Base-by-base conservation (phyloP, 2,797 vertebrate species). In the Ctenopoma kingsleyae region DNA sequence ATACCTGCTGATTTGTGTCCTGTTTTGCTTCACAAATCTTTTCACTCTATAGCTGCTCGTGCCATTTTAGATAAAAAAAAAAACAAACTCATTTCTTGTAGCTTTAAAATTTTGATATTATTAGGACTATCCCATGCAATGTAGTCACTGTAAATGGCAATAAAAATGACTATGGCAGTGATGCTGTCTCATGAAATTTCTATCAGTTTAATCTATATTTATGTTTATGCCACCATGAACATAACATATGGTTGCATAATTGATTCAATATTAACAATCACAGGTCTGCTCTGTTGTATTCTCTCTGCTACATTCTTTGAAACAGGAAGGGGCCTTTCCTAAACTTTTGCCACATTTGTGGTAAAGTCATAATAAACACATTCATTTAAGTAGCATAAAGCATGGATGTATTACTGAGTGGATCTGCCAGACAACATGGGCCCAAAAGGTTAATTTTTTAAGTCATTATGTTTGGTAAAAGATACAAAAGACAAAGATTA, bases 141-240 rank as follows among this genome's bases (percentile, higher is more conserved):
- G 64, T 71, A 67, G 67, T 84, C 54, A 64, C 48, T 67, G 43
- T 74, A 62, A 80, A 75, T 77, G 71, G 83, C 78, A 89, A 89
- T 89, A 87, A 84, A 85, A 74, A 80, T 62, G 59, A 52, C 65
- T 86, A 81, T 76, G 67, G 70, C 66, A 72, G 71, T 70, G 38
- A 59, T 52, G 25, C 56, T 71, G 80, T 66, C 63, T 75, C 48
- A 19, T 80, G 51, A 58, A 59, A 22, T 81, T 20, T 64, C 15
- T 74, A 16, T 76, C 10, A 56, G 57, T 60, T 72, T 46, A 1
- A 36, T 36, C 20, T 13, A 17, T 0, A 3, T 17, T 57, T 62
- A 60, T 17, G 25, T n/a, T n/a, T n/a, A n/a, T n/a, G n/a, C 85
- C 86, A 35, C 11, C 16, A 57, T 44, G 44, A 60, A 17, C 15